Conservation (phyloP, 2,888 invertebrate genomes). For the Caenorhabditis wallacei region DNA sequence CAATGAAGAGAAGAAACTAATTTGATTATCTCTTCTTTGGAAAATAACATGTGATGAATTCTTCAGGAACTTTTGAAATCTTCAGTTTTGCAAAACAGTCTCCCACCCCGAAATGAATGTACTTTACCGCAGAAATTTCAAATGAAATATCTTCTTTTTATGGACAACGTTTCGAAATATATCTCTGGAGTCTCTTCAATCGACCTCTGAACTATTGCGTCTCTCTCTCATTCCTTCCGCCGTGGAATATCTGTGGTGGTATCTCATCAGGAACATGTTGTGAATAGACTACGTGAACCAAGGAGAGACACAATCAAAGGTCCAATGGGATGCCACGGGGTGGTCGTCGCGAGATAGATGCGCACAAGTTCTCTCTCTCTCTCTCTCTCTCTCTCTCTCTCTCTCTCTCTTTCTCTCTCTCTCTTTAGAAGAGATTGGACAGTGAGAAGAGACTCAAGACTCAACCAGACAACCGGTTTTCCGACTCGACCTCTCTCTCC, state of each 20-base stretch:
- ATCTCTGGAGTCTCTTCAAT: not conserved
- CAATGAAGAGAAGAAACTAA: slow-evolving; percentile 12
- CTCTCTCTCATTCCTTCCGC: not conserved
- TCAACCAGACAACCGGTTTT: slow-evolving; percentile 35
- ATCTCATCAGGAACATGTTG: not conserved
- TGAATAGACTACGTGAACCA: slow-evolving; percentile 25
- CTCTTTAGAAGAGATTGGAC: slow-evolving; percentile 6
- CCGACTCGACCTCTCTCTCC: slow-evolving; percentile 24
- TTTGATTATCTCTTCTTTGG: slow-evolving; percentile 11
- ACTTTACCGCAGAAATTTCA: slow-evolving; percentile 8
- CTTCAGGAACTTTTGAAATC: no score
- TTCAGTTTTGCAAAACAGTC: not conserved
- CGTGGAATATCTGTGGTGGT: no score
- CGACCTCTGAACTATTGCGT: slow-evolving; percentile 47
- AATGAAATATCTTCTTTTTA: slow-evolving; percentile 11
- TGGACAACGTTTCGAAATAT: slow-evolving; percentile 8
- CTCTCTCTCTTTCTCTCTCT: not conserved
- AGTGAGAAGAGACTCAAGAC: slow-evolving; percentile 12
- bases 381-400: no score
- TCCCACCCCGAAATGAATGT: not conserved
- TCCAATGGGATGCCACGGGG: slow-evolving; percentile 29
- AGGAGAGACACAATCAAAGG: not conserved
- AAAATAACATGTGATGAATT: slow-evolving; percentile 39
- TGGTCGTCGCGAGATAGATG: slow-evolving; percentile 15
- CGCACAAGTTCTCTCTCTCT: not conserved